Percentiles rank a stretch among this genome's conserved stretches.
These are phyloP conservation scores for Ammodramus savannarum DNA, from an alignment of 2,113 vertebrate species.

Conservation along the genomic window DNA sequence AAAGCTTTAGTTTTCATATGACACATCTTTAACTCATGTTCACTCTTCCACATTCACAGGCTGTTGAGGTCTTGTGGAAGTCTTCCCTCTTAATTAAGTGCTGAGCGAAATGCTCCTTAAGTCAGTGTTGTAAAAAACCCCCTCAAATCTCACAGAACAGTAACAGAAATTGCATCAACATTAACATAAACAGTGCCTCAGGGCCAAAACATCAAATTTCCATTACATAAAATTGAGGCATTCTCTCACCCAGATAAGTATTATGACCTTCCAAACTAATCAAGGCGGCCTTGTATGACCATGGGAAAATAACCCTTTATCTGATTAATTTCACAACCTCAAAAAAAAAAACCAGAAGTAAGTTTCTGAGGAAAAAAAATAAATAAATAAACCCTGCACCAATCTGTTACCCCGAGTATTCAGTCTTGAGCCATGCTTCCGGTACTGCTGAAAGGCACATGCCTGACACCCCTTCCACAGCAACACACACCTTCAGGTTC, in stretches of 20 bases:
- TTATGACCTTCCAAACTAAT: neutral
- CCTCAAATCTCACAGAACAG: neutral
- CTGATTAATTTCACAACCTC: neutral
- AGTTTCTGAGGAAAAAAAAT: neutral
- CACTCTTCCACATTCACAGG: neutral
- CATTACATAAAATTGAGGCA: neutral
- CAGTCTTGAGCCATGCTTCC: neutral
- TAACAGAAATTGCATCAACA: neutral
- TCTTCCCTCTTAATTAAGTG: neutral
- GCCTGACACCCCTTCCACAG: neutral
- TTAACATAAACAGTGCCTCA: neutral
- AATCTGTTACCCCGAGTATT: neutral
- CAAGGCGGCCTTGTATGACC: neutral
- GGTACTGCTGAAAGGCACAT: neutral
- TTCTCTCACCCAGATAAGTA: neutral
- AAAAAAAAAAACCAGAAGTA: neutral
- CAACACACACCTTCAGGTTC: neutral
- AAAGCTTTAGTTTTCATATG: neutral
- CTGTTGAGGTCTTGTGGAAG: neutral
- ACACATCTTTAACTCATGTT: neutral
- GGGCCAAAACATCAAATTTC: conserved; percentile 3
- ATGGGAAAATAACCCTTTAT: neutral
- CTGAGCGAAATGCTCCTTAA: neutral
- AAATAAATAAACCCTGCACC: neutral
- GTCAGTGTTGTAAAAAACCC: neutral